Conservation (phyloP, 1,140 invertebrate genomes). For the Neodiprion fabricii region DNA sequence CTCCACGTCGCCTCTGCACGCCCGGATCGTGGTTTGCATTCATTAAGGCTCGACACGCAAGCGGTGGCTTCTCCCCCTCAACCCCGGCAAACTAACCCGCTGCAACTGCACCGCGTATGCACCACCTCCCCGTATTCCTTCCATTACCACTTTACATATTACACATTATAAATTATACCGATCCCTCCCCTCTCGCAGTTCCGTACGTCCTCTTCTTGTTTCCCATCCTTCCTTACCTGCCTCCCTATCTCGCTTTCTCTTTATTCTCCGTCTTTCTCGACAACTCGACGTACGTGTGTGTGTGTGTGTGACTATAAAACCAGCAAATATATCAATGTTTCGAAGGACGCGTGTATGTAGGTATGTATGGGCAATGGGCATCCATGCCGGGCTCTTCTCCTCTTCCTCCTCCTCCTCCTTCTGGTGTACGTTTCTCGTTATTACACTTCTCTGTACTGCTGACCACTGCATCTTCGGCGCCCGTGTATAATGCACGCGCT, state of each 20-base stretch:
- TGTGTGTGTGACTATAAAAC: neutral
- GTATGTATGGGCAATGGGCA: no score
- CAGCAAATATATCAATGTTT: neutral
- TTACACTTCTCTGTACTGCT: no score
- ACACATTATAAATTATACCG: constrained; percentile 47
- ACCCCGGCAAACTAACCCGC: neutral
- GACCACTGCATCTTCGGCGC: no score
- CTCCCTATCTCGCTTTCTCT: neutral
- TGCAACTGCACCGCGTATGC: no score
- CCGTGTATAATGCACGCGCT: no score
- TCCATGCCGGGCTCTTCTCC: no score
- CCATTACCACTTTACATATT: constrained; percentile 53
- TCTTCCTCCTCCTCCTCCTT: no score
- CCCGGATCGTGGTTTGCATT: constrained; percentile 69
- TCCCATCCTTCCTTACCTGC: neutral
- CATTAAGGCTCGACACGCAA: constrained; percentile 68
- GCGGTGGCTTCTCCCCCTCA: constrained; percentile 43
- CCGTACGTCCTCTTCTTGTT: neutral
- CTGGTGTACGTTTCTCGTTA: no score
- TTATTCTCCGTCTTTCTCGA: neutral
- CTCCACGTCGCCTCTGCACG: constrained; percentile 1
- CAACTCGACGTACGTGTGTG: neutral
- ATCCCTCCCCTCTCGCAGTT: neutral
- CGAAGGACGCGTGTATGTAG: neutral
- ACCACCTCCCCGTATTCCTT: constrained; percentile 29